Base-by-base conservation (phyloP, 2,888 invertebrate species). In the Sphinx pinastri region DNA sequence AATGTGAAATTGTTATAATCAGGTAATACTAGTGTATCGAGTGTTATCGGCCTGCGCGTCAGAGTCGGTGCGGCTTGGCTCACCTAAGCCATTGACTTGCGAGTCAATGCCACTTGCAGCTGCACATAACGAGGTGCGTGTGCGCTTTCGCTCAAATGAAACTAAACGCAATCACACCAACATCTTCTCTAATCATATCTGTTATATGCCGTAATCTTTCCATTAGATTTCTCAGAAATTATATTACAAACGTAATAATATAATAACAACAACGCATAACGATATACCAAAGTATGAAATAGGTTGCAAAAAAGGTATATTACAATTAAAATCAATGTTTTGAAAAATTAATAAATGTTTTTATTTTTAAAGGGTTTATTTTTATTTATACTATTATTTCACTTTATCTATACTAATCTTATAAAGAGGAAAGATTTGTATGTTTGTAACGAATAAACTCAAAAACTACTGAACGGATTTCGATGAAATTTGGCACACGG, bases 41-140 rank as follows among this genome's bases (percentile, higher is more conserved):
- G 16, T 63, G 49, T 63, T 63, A 63, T 63, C 63, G 63, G 47
- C 14, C 67, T 47, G 19, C 11, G 0, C 68, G 55, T 54, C 47
- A 68, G 58, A 52, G 45, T 60, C 68, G 31, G 52, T 49, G 58
- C 57, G 54, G 31, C 52, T 47, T 13, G 55, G 19, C 55, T 55
- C 19, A 11, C 16, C 45, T 67, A 68, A 71, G 67, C 67, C 70
- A 72, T 73, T 73, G 71, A 72, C 72, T 71, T 70, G 68, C 70
- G 52, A 67, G 74, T 76, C 76, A 77, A 72, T 75, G 77, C 72
- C 75, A 76, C 75, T 71, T 69, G 49, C 45, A 63, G 60, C n/a
- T 68, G 68, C 72, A 72, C 68, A 67, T 70, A 68, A 60, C 68
- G 71, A 68, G 72, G 68, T 68, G 51, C 52, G 38, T 70, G 71